phyloP scores from a whole-genome alignment of 2,888 invertebrate species.

The Rotaria sp. region DNA sequence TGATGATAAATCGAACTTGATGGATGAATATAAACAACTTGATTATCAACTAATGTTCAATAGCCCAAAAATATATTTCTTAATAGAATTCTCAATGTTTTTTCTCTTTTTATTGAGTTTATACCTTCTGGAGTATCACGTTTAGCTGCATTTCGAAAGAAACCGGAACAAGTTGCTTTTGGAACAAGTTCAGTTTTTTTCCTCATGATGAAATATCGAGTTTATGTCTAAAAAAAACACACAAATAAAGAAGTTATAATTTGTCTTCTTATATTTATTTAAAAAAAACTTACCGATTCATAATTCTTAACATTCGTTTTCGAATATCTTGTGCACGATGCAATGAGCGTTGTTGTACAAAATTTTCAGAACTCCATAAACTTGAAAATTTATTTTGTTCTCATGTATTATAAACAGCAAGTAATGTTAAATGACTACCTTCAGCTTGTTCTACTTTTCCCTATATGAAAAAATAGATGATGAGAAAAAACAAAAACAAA shows the following conservation, averaged over 20 bases:
- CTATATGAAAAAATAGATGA: neutral
- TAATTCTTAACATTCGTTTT: conserved; percentile 90
- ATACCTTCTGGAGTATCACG: conserved; percentile 92
- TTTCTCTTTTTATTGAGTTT: too few relatives aligned
- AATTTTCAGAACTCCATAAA: conserved; percentile 99
- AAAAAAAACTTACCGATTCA: too few relatives aligned
- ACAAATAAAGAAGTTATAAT: too few relatives aligned
- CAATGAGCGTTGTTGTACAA: conserved; percentile 81
- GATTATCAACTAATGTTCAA: conserved; percentile 89
- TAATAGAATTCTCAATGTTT: too few relatives aligned
- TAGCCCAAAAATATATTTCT: too few relatives aligned
- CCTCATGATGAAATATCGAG: conserved; percentile 87
- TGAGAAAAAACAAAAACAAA: neutral
- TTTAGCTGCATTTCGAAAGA: conserved; percentile 96
- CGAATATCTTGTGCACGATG: conserved; percentile 95
- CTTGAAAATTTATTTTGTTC: conserved; percentile 96
- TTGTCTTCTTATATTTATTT: too few relatives aligned
- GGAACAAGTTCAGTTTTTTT: conserved; percentile 85
- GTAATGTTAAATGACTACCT: conserved; percentile 88
- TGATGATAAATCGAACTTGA: conserved; percentile 92
- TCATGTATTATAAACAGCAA: conserved; percentile 99
- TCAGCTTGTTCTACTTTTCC: conserved; percentile 85
- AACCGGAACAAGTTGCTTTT: conserved; percentile 92
- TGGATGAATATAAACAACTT: conserved; percentile 93
- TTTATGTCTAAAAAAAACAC: too few relatives aligned